Conservation (phyloP, 2,797 vertebrate genomes). For the Leptodactylus fallax region DNA sequence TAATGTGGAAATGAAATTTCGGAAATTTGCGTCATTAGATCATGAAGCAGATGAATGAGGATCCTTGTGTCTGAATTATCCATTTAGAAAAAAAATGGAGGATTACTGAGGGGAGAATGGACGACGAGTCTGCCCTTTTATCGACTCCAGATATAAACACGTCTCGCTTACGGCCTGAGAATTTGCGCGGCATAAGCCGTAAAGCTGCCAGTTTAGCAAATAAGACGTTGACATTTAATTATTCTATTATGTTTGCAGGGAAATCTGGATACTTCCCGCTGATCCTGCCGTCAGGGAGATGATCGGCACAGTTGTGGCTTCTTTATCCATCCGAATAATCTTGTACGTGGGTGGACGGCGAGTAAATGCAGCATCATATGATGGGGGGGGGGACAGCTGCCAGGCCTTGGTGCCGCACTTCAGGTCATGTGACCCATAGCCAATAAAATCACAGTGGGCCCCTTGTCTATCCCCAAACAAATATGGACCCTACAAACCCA, state of each 20-base stretch:
- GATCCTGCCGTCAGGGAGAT: not conserved
- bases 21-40: not conserved
- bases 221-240: no score
- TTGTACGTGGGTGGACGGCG: not conserved
- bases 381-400: not conserved
- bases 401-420: not conserved
- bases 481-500: no score
- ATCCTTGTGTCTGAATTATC: not conserved
- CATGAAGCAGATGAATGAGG: not conserved
- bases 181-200: no score
- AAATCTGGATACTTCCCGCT: no score
- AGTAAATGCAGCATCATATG: not conserved
- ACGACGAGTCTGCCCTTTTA: not conserved
- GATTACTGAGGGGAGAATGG: conserved; percentile 34
- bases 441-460: no score
- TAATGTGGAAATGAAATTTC: not conserved
- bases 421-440: no score
- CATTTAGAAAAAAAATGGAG: conserved; percentile 15
- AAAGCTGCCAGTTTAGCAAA: no score
- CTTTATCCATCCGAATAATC: conserved; percentile 1
- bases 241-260: no score
- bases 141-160: conserved; percentile 12
- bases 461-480: no score
- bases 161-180: not conserved
- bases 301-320: not conserved